These are phyloP conservation scores for Limulus polyphemus DNA, from an alignment of 2,888 invertebrate genomes.

Conservation along the genomic window DNA sequence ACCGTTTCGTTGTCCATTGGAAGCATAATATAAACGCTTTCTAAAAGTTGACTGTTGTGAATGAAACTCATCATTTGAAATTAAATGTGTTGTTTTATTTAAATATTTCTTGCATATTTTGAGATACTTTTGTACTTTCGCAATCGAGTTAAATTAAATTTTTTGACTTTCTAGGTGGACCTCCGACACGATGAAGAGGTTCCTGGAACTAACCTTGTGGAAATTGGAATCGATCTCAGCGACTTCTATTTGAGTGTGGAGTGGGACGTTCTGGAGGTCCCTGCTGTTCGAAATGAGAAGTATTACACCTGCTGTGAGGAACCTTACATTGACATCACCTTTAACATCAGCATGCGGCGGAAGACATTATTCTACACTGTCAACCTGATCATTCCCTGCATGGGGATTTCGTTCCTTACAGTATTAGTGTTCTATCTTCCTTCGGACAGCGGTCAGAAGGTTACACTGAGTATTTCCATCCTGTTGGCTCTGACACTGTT, in stretches of 20 bases:
- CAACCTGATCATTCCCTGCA: slow-evolving; percentile 84
- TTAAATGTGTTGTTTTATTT: too few species aligned
- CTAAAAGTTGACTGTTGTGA: too few species aligned
- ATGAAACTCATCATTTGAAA: too few species aligned
- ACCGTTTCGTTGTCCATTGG: too few species aligned
- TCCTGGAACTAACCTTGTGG: slow-evolving; percentile 70
- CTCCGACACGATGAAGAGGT: slow-evolving; percentile 70
- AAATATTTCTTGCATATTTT: too few species aligned
- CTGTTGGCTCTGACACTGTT: slow-evolving; percentile 45
- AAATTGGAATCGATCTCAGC: slow-evolving; percentile 82
- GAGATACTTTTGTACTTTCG: too few species aligned
- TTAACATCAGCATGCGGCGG: slow-evolving; percentile 86
- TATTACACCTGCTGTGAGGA: slow-evolving; percentile 92
- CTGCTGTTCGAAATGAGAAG: slow-evolving; percentile 78
- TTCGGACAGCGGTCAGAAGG: slow-evolving; percentile 93
- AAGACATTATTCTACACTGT: slow-evolving; percentile 93
- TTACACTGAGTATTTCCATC: slow-evolving; percentile 61
- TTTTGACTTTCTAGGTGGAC: slow-evolving; percentile 51
- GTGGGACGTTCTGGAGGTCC: slow-evolving; percentile 96
- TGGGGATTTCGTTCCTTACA: slow-evolving; percentile 80
- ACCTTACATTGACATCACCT: slow-evolving; percentile 89
- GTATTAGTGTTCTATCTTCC: slow-evolving; percentile 89
- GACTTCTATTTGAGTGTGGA: slow-evolving; percentile 98
- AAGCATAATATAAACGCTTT: too few species aligned
- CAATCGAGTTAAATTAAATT: too few species aligned